These are phyloP conservation scores for Nasonovia ribisnigri DNA, from an alignment of 2,888 invertebrate genomes.

Conservation along the genomic window DNA sequence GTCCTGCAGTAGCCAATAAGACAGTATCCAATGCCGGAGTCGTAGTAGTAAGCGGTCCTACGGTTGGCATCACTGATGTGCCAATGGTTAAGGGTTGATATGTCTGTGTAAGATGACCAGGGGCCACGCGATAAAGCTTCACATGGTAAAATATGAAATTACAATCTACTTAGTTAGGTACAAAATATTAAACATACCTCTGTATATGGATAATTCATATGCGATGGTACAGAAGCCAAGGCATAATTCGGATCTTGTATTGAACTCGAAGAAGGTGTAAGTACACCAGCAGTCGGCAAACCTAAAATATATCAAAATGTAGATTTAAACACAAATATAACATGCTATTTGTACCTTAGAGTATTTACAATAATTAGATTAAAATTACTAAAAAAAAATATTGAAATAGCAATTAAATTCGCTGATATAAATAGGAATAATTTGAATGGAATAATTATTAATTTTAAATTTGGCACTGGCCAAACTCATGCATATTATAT, in stretches of 20 bases:
- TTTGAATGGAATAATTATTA: background rate
- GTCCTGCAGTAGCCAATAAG: constrained; percentile 55
- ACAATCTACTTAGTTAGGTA: background rate
- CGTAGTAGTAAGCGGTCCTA: constrained; percentile 57
- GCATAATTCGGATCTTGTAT: constrained; percentile 58
- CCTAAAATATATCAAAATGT: constrained; percentile 21
- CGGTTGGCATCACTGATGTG: constrained; percentile 54
- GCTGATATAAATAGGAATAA: constrained; percentile 13
- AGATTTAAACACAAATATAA: background rate
- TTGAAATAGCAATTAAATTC: constrained; percentile 15
- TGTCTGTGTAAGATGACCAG: constrained; percentile 64
- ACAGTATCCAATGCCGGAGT: constrained; percentile 57
- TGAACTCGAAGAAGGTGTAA: constrained; percentile 38
- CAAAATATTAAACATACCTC: constrained; percentile 44
- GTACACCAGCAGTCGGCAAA: constrained; percentile 56
- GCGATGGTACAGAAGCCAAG: constrained; percentile 30
- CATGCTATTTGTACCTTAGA: background rate
- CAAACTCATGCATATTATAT: constrained; percentile 29
- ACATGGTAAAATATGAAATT: constrained; percentile 33
- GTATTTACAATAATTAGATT: constrained; percentile 22
- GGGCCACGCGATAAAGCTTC: constrained; percentile 63
- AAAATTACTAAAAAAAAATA: constrained; percentile 38
- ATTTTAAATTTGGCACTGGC: constrained; percentile 29
- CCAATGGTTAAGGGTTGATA: constrained; percentile 63
- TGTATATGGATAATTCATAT: constrained; percentile 62